Conservation (phyloP, 2,888 invertebrate genomes). For the Folsomia candida region DNA sequence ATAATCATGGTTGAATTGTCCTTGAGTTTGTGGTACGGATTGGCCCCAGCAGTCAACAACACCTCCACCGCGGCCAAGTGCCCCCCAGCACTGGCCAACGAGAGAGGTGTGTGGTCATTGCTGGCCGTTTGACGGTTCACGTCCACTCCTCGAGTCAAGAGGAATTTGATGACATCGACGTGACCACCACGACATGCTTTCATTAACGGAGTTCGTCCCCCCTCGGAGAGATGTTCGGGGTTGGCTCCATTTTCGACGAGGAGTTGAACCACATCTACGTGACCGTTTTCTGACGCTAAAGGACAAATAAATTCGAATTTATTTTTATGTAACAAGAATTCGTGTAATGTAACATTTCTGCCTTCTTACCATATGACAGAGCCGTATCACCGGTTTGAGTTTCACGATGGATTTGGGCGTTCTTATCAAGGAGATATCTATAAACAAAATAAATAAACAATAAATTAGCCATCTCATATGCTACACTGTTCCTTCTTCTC, state of each 20-base stretch:
- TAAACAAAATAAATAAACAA: not conserved
- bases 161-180: conserved; percentile 91
- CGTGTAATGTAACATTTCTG: too few species aligned
- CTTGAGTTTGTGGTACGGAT: conserved; percentile 94
- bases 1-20: conserved; percentile 98
- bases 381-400: conserved; percentile 95
- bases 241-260: conserved; percentile 86
- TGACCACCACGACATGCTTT: conserved; percentile 91
- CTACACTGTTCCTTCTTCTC: too few species aligned
- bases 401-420: conserved; percentile 88
- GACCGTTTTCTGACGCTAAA: conserved; percentile 99
- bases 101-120: conserved; percentile 96
- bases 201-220: conserved; percentile 85
- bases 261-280: conserved; percentile 93
- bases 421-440: conserved; percentile 76
- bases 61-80: conserved; percentile 90
- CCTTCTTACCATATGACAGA: conserved; percentile 89
- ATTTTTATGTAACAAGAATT: too few species aligned
- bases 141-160: conserved; percentile 81
- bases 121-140: conserved; percentile 85
- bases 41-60: conserved; percentile 84
- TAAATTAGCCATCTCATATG: too few species aligned
- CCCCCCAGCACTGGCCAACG: conserved; percentile 93
- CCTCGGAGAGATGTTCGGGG: conserved; percentile 94
- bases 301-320: too few species aligned